phyloP scores from a whole-genome alignment of 2,888 invertebrate genomes.

The Hypomecis atomaria region DNA sequence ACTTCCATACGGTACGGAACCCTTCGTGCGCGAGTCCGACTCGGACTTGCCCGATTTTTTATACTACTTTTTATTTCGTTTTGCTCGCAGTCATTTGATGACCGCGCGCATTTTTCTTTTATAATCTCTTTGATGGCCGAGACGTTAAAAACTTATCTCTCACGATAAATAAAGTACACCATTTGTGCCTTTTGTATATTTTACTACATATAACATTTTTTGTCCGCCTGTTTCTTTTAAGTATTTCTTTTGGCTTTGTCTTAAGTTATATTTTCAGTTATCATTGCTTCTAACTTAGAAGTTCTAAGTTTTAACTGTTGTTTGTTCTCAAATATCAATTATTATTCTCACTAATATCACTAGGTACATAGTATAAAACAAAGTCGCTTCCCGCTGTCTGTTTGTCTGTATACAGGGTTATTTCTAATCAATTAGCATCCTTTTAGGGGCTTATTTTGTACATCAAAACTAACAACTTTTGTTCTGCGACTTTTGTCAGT shows the following conservation, averaged over 20 bases:
- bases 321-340: background rate
- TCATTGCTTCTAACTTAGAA: conserved; percentile 6
- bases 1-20: too few relatives aligned
- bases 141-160: conserved; percentile 49
- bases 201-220: conserved; percentile 31
- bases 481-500: too few relatives aligned
- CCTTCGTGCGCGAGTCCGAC: too few relatives aligned
- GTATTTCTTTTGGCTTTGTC: conserved; percentile 7
- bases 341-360: too few relatives aligned
- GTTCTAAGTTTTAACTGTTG: background rate
- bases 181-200: conserved; percentile 35
- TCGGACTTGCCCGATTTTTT: too few relatives aligned
- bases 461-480: too few relatives aligned
- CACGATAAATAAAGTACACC: conserved; percentile 40
- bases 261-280: conserved; percentile 2
- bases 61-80: conserved; percentile 44
- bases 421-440: too few relatives aligned
- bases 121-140: conserved; percentile 60
- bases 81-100: conserved; percentile 52
- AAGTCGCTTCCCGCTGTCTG: too few relatives aligned
- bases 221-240: conserved; percentile 14
- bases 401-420: too few relatives aligned
- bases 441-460: too few relatives aligned
- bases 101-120: conserved; percentile 50
- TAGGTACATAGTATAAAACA: too few relatives aligned